phyloP scores from a whole-genome alignment of 64 coral and sea anemone species.

The Montipora capricornis region DNA sequence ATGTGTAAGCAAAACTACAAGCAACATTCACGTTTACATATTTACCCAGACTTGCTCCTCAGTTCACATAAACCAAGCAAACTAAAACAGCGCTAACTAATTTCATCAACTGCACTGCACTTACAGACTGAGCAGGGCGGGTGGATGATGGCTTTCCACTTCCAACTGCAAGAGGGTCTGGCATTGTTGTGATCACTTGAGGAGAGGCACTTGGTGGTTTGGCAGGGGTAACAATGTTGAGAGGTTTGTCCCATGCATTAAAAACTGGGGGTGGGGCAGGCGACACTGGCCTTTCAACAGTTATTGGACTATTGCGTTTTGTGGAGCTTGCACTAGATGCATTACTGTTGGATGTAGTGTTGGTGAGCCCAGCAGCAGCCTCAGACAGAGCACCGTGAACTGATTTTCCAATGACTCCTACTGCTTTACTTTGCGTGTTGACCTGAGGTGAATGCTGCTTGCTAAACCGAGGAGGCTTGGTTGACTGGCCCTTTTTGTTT shows the following conservation, averaged over 20 bases:
- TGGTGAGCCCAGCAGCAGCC: slow-evolving; percentile 2
- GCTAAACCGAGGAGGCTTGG: slow-evolving; percentile 87
- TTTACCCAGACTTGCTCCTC: too few species aligned
- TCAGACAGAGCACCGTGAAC: slow-evolving; percentile 34
- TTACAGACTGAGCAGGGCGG: slow-evolving; percentile 64
- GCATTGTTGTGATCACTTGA: slow-evolving; percentile 43
- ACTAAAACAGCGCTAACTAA: neutral
- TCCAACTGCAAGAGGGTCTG: slow-evolving; percentile 94
- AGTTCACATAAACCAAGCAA: too few species aligned
- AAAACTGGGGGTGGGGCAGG: slow-evolving; percentile 81
- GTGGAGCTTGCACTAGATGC: slow-evolving; percentile 90
- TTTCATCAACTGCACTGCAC: neutral
- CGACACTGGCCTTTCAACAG: slow-evolving; percentile 85
- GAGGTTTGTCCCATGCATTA: slow-evolving; percentile 93
- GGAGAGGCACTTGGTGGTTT: slow-evolving; percentile 67
- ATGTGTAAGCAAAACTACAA: too few species aligned
- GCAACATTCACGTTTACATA: too few species aligned
- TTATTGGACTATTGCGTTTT: slow-evolving; percentile 91
- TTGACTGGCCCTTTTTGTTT: slow-evolving; percentile 85
- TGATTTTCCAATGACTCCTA: slow-evolving; percentile 63
- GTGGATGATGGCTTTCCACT: slow-evolving; percentile 90
- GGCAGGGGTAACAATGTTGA: slow-evolving; percentile 80
- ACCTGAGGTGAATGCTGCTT: slow-evolving; percentile 77
- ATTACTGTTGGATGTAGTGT: slow-evolving; percentile 76
- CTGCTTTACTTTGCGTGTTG: slow-evolving; percentile 34